Evolutionary conservation across 2,797 vertebrate species (phyloP).

Genomic region (Miopithecus talapoin): DNA sequence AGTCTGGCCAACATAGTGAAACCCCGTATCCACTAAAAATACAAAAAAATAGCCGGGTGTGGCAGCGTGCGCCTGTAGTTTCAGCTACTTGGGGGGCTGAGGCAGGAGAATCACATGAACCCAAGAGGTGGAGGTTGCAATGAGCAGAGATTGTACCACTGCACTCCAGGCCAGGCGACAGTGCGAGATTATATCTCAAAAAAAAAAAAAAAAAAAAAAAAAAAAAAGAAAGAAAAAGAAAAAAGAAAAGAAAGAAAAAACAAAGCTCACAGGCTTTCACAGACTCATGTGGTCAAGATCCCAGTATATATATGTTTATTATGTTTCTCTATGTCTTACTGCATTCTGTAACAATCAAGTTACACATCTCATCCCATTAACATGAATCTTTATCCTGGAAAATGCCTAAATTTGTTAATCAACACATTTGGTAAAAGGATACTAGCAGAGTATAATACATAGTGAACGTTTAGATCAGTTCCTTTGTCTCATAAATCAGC

Average conservation of each 20-base stretch:
- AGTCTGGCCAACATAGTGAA: neutral
- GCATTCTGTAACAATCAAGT: neutral
- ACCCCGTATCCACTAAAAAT: neutral
- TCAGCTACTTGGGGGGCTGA: neutral
- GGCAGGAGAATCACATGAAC: neutral
- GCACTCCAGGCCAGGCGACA: neutral
- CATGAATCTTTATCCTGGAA: neutral
- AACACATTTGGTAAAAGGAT: neutral
- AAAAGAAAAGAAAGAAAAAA: no score
- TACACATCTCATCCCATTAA: neutral
- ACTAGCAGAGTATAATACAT: neutral
- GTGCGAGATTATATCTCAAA: neutral
- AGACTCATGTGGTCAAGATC: neutral
- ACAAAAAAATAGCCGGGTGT: neutral
- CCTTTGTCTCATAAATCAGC: neutral
- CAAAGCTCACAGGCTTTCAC: neutral
- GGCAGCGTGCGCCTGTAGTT: neutral
- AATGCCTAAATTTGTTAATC: neutral
- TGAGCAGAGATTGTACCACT: neutral
- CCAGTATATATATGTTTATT: neutral
- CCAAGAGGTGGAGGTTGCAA: neutral
- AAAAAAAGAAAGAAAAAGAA: no score
- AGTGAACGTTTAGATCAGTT: neutral
- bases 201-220: neutral
- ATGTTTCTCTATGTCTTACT: neutral